These are phyloP conservation scores for Glaucopsyche alexis DNA, from an alignment of 2,888 invertebrate species.

Conservation along the genomic window DNA sequence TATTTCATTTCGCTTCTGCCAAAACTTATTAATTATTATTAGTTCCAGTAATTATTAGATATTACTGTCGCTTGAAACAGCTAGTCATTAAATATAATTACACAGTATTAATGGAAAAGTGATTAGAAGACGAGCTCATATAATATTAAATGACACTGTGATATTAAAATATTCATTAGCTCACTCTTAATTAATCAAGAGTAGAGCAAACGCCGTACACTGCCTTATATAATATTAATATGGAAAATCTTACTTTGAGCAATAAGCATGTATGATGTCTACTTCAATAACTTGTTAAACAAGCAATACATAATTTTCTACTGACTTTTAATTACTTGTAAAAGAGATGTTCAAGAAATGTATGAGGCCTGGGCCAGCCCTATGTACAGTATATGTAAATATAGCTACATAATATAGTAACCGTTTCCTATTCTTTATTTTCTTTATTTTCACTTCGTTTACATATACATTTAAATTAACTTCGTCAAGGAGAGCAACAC, in stretches of 20 bases:
- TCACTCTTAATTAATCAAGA: neutral
- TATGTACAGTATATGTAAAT: no score
- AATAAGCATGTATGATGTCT: neutral
- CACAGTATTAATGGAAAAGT: neutral
- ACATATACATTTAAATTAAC: no score
- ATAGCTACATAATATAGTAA: no score
- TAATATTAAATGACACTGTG: neutral
- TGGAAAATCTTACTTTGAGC: neutral
- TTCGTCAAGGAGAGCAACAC: no score
- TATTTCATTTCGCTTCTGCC: no score
- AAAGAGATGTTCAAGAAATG: no score
- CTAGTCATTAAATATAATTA: neutral
- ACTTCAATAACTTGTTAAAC: neutral
- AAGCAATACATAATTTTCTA: neutral
- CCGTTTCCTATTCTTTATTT: no score
- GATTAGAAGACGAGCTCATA: neutral
- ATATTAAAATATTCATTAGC: conserved; percentile 1
- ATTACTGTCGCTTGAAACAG: neutral
- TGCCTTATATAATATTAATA: conserved; percentile 2
- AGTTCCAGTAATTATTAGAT: neutral
- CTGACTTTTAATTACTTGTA: no score
- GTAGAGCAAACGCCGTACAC: neutral
- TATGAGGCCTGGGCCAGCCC: no score
- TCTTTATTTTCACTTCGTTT: no score
- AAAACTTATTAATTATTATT: neutral